Percentiles rank a stretch among this genome's conserved stretches.
Evolutionary conservation across 2,113 vertebrate species (phyloP).

Genomic region (Columbina picui): DNA sequence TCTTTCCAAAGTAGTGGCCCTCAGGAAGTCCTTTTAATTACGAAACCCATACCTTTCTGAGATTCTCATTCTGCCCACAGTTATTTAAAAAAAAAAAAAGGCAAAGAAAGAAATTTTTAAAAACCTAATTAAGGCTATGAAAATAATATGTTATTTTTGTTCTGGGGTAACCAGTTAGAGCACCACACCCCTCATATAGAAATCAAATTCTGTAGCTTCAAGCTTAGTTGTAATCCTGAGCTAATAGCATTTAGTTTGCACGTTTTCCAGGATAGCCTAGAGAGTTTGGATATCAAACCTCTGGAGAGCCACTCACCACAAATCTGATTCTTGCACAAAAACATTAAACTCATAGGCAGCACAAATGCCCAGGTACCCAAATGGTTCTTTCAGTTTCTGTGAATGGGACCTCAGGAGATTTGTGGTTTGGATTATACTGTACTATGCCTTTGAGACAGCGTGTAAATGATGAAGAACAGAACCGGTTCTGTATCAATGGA

Average conservation of each 20-base stretch:
- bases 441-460: conserved; percentile 14
- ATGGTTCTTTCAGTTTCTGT: background rate
- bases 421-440: conserved; percentile 1
- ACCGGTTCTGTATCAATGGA: background rate
- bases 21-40: background rate
- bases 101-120: no score
- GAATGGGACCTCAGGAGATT: background rate
- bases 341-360: background rate
- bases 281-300: background rate
- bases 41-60: background rate
- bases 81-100: background rate
- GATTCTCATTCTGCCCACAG: background rate
- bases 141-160: background rate
- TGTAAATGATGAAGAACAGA: conserved; percentile 14
- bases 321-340: conserved; percentile 9
- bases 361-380: background rate
- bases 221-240: background rate
- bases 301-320: background rate
- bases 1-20: background rate
- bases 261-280: background rate
- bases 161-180: background rate
- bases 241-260: background rate
- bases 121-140: background rate
- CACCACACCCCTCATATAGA: background rate
- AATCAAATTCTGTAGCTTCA: background rate